Evolutionary conservation across 1,140 invertebrate species (phyloP).

Genomic region (Steinernema khuongi): DNA sequence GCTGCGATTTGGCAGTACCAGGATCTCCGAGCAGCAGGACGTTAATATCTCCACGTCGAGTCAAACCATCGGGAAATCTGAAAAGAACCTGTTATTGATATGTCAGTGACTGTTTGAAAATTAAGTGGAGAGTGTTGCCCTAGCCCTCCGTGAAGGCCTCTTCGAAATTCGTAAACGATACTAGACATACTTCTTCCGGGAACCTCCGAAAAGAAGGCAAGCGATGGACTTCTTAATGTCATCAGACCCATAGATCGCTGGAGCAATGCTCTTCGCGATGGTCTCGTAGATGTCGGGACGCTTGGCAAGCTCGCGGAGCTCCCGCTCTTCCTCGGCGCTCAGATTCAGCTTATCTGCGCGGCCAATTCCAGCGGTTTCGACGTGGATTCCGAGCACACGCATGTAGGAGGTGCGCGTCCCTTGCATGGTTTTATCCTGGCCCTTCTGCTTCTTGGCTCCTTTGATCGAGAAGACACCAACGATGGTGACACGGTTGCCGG

Average conservation of each 20-base stretch:
- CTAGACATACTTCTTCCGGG: constrained; percentile 64
- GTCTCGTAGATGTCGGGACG: constrained; percentile 81
- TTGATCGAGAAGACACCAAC: constrained; percentile 95
- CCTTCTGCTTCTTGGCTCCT: constrained; percentile 69
- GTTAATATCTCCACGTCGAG: constrained; percentile 92
- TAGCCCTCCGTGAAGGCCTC: no score
- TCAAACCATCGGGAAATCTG: constrained; percentile 86
- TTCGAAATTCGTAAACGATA: no score
- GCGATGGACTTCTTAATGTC: constrained; percentile 98
- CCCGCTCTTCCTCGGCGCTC: constrained; percentile 82
- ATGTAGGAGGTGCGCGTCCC: constrained; percentile 89
- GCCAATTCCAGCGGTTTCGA: constrained; percentile 76
- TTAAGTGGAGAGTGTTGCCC: no score
- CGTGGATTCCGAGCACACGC: constrained; percentile 81
- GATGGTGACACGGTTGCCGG: constrained; percentile 87
- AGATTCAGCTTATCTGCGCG: constrained; percentile 64
- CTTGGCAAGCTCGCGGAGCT: constrained; percentile 75
- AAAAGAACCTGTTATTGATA: no score
- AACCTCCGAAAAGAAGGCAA: constrained; percentile 86
- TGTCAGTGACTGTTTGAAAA: no score
- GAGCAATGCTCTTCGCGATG: constrained; percentile 83
- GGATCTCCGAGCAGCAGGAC: constrained; percentile 91
- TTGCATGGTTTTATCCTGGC: constrained; percentile 77
- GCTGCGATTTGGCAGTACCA: constrained; percentile 95
- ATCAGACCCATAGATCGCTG: constrained; percentile 86